These are phyloP conservation scores for Drosophila hydei DNA, from an alignment of 1,140 invertebrate genomes.

Conservation along the genomic window DNA sequence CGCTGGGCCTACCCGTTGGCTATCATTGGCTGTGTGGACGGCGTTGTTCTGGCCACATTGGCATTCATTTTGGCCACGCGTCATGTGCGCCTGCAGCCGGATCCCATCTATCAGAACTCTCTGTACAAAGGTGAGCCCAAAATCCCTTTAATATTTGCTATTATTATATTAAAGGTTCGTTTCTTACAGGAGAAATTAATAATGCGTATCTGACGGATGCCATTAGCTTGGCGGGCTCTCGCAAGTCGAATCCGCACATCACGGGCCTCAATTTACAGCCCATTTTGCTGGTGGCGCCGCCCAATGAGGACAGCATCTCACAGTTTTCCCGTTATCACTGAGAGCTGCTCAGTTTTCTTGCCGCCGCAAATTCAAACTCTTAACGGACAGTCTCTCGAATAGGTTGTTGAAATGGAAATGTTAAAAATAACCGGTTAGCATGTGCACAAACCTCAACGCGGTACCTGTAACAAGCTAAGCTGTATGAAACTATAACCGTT, in stretches of 20 bases:
- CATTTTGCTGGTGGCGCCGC: conserved; percentile 86
- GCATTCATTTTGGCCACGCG: conserved; percentile 97
- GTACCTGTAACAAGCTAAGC: not conserved
- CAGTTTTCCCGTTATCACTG: conserved; percentile 88
- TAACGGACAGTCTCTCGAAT: not conserved
- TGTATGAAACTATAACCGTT: not conserved
- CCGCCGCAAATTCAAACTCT: conserved; percentile 18
- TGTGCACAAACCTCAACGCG: not conserved
- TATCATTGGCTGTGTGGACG: conserved; percentile 96
- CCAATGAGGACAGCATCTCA: conserved; percentile 88
- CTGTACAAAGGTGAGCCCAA: conserved; percentile 86
- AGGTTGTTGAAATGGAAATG: conserved; percentile 11
- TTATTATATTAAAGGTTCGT: not conserved
- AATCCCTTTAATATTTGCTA: not conserved
- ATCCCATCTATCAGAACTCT: conserved; percentile 89
- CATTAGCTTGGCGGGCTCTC: conserved; percentile 91
- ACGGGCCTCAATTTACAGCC: conserved; percentile 90
- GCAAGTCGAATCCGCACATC: conserved; percentile 87
- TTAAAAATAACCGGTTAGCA: not conserved
- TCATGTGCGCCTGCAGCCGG: conserved; percentile 92
- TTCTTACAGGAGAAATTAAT: conserved; percentile 91
- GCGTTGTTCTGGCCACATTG: conserved; percentile 93
- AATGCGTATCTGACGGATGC: conserved; percentile 92
- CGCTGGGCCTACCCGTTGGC: conserved; percentile 98
- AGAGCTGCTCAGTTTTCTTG: conserved; percentile 11